phyloP scores from a whole-genome alignment of 2,888 invertebrate genomes.

The Brachypalpus laphriformis region DNA sequence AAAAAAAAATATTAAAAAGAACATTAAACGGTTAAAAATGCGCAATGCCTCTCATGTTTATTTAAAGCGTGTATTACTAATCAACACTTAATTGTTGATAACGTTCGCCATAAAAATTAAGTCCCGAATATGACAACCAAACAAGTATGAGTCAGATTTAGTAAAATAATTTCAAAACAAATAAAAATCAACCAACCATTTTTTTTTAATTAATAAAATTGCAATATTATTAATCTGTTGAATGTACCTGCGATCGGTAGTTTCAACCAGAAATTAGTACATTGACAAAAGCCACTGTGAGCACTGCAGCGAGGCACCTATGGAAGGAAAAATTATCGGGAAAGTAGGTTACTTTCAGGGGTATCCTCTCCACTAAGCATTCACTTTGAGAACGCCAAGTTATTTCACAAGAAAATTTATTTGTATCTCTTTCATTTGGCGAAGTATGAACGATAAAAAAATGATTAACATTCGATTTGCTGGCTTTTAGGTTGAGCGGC shows the following conservation, averaged over 20 bases:
- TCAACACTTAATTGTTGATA: slow-evolving; percentile 20
- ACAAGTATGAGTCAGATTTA: slow-evolving; percentile 22
- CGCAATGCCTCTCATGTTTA: background rate
- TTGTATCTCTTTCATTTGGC: slow-evolving; percentile 12
- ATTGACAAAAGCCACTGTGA: slow-evolving; percentile 17
- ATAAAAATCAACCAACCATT: slow-evolving; percentile 8
- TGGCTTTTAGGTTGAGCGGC: background rate
- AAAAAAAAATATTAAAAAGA: background rate
- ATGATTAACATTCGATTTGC: slow-evolving; percentile 51
- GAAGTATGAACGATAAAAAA: slow-evolving; percentile 20
- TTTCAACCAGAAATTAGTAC: slow-evolving; percentile 20
- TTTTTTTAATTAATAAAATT: slow-evolving; percentile 31
- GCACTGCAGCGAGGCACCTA: background rate
- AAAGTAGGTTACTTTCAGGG: slow-evolving; percentile 64
- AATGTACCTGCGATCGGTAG: slow-evolving; percentile 14
- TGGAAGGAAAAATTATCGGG: slow-evolving; percentile 25
- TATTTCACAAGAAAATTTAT: slow-evolving; percentile 34
- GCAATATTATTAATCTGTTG: slow-evolving; percentile 21
- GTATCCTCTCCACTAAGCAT: slow-evolving; percentile 11
- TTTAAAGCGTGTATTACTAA: slow-evolving; percentile 21
- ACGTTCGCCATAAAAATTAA: background rate
- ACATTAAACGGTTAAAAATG: background rate
- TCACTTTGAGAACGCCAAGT: slow-evolving; percentile 24
- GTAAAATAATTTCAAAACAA: background rate
- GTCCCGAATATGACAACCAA: background rate